Conservation (phyloP, 2,113 vertebrate species). For the Ginglymostoma cirratum region DNA sequence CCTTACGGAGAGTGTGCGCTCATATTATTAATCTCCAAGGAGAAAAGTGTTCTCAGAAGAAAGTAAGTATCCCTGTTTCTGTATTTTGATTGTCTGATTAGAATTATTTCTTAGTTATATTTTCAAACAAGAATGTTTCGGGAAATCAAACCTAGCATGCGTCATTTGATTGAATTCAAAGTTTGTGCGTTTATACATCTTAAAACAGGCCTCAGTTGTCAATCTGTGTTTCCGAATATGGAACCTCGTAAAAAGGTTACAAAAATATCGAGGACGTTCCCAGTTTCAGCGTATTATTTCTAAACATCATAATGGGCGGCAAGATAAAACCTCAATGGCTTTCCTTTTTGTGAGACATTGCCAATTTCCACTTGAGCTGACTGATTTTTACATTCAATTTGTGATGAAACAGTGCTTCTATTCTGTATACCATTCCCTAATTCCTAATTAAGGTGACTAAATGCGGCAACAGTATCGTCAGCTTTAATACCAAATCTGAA, state of each 20-base stretch:
- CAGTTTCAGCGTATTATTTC: neutral
- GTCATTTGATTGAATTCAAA: constrained; percentile 6
- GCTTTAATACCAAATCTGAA: neutral
- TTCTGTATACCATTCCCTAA: neutral
- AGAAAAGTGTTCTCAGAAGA: neutral
- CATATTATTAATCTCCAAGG: constrained; percentile 29
- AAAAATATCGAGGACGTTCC: neutral
- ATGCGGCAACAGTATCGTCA: neutral
- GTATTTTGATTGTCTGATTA: constrained; percentile 5
- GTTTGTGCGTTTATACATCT: neutral
- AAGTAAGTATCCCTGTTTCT: neutral
- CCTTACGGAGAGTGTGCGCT: constrained; percentile 30
- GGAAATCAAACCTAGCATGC: neutral
- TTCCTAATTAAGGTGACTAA: neutral
- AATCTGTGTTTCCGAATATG: neutral
- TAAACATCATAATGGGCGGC: neutral
- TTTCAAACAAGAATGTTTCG: neutral
- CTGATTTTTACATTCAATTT: neutral
- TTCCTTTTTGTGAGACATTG: neutral
- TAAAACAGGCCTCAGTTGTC: neutral
- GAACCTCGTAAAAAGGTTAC: neutral
- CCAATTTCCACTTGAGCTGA: neutral
- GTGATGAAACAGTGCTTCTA: neutral
- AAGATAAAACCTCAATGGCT: neutral
- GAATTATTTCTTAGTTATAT: constrained; percentile 3